These are phyloP conservation scores for Drosophila takahashii DNA, from an alignment of 1,140 invertebrate species.

Conservation along the genomic window DNA sequence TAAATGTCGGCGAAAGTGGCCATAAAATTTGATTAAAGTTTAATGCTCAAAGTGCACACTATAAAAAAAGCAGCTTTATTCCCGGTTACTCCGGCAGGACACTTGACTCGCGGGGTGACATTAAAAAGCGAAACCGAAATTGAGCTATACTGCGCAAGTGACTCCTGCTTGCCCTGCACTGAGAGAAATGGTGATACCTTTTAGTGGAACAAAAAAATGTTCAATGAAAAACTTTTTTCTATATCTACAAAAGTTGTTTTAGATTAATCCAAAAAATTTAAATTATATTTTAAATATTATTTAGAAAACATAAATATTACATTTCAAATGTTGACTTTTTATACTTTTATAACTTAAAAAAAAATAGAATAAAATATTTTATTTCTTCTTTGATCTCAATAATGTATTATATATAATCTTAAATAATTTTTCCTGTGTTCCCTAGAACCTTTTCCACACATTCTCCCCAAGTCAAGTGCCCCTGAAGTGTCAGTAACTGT, in stretches of 20 bases:
- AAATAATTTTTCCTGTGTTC: too few relatives aligned
- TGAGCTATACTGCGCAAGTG: not conserved
- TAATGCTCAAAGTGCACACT: conserved; percentile 63
- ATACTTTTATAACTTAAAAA: too few relatives aligned
- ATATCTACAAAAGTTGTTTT: not conserved
- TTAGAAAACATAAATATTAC: too few relatives aligned
- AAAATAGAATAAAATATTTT: too few relatives aligned
- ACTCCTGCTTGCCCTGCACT: conserved; percentile 1
- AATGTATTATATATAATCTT: too few relatives aligned
- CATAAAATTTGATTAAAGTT: conserved; percentile 82
- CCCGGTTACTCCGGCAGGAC: conserved; percentile 8
- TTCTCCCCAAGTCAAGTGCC: conserved; percentile 5
- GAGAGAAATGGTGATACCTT: not conserved
- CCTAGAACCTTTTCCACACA: too few relatives aligned
- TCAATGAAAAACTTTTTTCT: too few relatives aligned
- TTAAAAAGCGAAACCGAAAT: conserved; percentile 14
- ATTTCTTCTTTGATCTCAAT: too few relatives aligned
- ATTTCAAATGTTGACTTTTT: too few relatives aligned
- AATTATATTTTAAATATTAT: too few relatives aligned
- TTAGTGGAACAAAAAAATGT: not conserved
- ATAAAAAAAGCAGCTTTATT: conserved; percentile 38
- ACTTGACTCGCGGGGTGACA: conserved; percentile 26
- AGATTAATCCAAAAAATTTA: too few relatives aligned
- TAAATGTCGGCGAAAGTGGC: conserved; percentile 68
- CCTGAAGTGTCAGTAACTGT: conserved; percentile 14